A percentile compares a stretch with the other conserved stretches of the same genome.
Conservation (phyloP, 2,888 invertebrate genomes). For the Antheraea assamensis region DNA sequence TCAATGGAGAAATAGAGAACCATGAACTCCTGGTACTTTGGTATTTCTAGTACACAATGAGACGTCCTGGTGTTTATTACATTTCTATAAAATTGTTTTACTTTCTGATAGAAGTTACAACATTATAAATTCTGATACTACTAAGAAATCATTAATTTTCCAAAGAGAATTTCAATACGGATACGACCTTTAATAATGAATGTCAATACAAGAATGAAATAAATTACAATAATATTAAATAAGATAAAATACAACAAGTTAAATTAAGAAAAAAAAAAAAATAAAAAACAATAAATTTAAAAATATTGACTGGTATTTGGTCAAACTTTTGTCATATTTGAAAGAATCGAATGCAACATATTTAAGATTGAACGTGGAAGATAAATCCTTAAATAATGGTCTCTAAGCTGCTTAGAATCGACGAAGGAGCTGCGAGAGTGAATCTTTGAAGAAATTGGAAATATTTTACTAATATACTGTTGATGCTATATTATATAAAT, state of each 20-base stretch:
- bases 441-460: constrained; percentile 25
- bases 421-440: constrained; percentile 29
- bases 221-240: neutral
- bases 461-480: constrained; percentile 16
- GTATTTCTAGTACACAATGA: too few species aligned
- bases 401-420: constrained; percentile 45
- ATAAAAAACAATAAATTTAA: neutral
- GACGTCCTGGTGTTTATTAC: too few species aligned
- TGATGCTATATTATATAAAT: neutral
- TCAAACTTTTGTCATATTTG: neutral
- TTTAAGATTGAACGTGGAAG: constrained; percentile 18
- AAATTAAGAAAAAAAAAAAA: neutral
- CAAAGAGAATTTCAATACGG: neutral
- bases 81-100: too few species aligned
- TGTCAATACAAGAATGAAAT: neutral
- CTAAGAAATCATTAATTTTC: neutral
- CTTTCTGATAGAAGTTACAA: too few species aligned
- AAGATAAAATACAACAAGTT: neutral
- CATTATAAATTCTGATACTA: too few species aligned
- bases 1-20: too few species aligned
- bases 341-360: constrained; percentile 14
- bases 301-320: too few species aligned
- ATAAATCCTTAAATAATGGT: constrained; percentile 52
- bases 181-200: neutral
- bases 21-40: too few species aligned